phyloP scores from a whole-genome alignment of 2,113 vertebrate genomes.

The Cynopterus brachyotis region DNA sequence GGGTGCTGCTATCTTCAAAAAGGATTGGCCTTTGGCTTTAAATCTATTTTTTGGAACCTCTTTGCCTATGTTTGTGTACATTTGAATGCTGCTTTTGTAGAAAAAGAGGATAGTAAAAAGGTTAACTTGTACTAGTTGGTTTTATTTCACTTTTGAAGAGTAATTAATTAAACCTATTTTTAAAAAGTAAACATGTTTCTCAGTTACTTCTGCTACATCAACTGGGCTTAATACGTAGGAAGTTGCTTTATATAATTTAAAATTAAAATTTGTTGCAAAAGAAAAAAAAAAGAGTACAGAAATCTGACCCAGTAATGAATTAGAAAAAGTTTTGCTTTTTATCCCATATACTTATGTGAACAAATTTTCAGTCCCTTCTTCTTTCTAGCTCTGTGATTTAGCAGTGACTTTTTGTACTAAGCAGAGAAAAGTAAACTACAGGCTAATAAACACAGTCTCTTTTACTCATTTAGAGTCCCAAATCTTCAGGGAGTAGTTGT shows the following conservation, averaged over 20 bases:
- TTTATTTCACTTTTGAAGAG: constrained; percentile 31
- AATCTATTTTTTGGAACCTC: not conserved
- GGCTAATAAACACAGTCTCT: not conserved
- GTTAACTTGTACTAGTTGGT: not conserved
- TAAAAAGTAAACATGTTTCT: not conserved
- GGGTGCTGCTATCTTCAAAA: not conserved
- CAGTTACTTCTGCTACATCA: not conserved
- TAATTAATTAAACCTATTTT: not conserved
- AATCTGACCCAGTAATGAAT: not conserved
- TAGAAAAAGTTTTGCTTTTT: not conserved
- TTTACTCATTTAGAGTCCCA: not conserved
- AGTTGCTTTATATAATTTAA: not conserved
- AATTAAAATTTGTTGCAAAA: not conserved
- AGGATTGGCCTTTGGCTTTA: not conserved
- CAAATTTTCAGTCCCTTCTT: not conserved
- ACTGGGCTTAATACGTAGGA: not conserved
- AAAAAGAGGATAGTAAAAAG: not conserved
- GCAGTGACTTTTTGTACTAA: not conserved
- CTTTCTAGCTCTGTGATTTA: not conserved
- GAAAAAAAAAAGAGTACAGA: not conserved
- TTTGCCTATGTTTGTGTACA: not conserved
- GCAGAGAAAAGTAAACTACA: not conserved
- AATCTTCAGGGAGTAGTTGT: constrained; percentile 58
- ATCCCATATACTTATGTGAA: not conserved
- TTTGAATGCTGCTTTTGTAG: not conserved